Base-by-base conservation (phyloP, 2,113 vertebrate genomes). In the Oxyruncus cristatus region DNA sequence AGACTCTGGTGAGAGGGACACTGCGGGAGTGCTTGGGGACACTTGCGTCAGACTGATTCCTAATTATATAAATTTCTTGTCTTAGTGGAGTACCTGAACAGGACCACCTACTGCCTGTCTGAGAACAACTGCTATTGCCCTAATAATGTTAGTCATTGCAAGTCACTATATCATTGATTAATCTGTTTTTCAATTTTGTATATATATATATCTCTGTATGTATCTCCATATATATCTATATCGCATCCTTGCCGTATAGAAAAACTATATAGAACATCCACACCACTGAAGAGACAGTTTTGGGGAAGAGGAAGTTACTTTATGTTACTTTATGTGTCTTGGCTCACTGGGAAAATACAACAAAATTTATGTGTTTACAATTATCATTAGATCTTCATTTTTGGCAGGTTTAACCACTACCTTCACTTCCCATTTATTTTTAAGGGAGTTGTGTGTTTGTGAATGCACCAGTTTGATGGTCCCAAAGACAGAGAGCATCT, bases 401-500 rank as follows among this genome's bases (percentile, higher is more conserved):
- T 55, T 93, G 81, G 56, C 79, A 95, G 37, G 30, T 85, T 88
- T 93, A 95, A 75, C 68, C 65, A 68, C 75, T 63, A 28, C 77
- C 50, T 91, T 80, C 63, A 86, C 86, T 85, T 83, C 52, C 47
- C 37, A 83, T 92, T 94, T 95, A 91, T 79, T 94, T 92, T 93
- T 92, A 88, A 95, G 78, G 80, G 89, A 92, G 71, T 76, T 73
- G 78, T 30, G 33, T 68, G 59, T 46, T 93, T 0, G 2, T 52
- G 85, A 83, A 55, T 20, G 75, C 1, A 14, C 75, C 58, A 41
- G 55, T 89, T 92, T 93, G 81, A 96, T 58, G 62, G 92, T 33
- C 89, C 71, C 82, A 79, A 73, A 89, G 92, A 76, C 81, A 94
- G 85, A 83, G 67, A 90, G 63, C 55, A 86, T 94, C 94, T 97